A percentile compares a stretch with the other conserved stretches of the same genome.
phyloP scores from a whole-genome alignment of 2,888 invertebrate species.

The Trisateles emortualis region DNA sequence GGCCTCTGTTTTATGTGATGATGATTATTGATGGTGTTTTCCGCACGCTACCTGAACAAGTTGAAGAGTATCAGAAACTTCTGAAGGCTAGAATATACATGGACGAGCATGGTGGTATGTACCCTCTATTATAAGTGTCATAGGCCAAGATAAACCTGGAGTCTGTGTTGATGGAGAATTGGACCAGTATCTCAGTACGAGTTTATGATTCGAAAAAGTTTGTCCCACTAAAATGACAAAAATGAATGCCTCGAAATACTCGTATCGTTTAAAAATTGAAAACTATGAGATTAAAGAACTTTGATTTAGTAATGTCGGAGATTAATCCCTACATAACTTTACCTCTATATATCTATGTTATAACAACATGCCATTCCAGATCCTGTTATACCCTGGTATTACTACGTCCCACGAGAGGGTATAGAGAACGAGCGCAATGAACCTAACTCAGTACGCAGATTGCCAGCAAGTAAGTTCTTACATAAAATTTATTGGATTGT shows the following conservation, averaged over 20 bases:
- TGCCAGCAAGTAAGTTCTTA: constrained; percentile 88
- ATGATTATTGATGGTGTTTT: constrained; percentile 99
- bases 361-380: constrained; percentile 87
- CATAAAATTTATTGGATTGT: background rate
- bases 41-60: constrained; percentile 94
- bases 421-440: constrained; percentile 90
- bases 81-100: constrained; percentile 93
- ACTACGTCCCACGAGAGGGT: constrained; percentile 91
- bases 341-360: too few species aligned
- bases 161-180: too few species aligned
- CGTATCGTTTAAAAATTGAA: too few species aligned
- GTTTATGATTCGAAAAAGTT: too few species aligned
- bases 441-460: constrained; percentile 89
- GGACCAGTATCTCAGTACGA: too few species aligned
- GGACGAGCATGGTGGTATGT: constrained; percentile 92
- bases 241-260: too few species aligned
- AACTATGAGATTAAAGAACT: too few species aligned
- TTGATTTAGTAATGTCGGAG: too few species aligned
- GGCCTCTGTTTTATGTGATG: constrained; percentile 98
- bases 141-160: too few species aligned
- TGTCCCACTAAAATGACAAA: too few species aligned
- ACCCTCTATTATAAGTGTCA: background rate
- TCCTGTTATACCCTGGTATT: constrained; percentile 98
- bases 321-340: too few species aligned
- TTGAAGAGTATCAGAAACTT: constrained; percentile 96